Percentiles rank a stretch among this genome's conserved stretches.
phyloP scores from a whole-genome alignment of 2,888 invertebrate species.

The Sphecodes monilicornis region DNA sequence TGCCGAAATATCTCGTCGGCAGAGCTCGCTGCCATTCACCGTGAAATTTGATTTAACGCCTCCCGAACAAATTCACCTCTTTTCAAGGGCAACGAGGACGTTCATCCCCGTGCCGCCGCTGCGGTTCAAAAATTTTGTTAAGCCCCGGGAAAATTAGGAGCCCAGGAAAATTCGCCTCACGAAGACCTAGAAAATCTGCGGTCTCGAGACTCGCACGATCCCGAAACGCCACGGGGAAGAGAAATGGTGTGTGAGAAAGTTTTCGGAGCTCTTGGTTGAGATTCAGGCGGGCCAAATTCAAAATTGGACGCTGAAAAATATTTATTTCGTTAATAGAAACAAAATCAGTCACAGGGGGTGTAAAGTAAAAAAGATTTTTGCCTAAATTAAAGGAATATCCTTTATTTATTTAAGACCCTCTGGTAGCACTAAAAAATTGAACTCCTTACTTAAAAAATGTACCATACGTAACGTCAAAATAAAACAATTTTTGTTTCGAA shows the following conservation, averaged over 20 bases:
- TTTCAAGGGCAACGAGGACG: not conserved
- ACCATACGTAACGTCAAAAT: no score
- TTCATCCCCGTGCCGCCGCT: not conserved
- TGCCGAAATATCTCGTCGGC: not conserved
- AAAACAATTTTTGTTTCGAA: no score
- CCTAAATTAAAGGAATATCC: no score
- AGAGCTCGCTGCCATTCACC: not conserved
- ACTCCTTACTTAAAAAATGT: no score
- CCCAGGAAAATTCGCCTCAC: not conserved
- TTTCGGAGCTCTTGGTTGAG: not conserved
- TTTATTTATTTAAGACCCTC: no score
- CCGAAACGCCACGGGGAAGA: constrained; percentile 21
- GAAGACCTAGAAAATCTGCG: not conserved
- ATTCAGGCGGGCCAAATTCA: not conserved
- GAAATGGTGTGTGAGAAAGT: constrained; percentile 11
- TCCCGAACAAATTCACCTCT: not conserved
- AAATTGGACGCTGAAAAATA: not conserved
- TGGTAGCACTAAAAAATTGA: no score
- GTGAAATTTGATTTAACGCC: not conserved
- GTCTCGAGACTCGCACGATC: constrained; percentile 5
- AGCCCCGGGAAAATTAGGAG: not conserved
- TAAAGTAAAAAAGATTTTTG: no score
- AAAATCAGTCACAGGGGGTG: no score
- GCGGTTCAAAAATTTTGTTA: not conserved
- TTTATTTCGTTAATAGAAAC: no score